These are phyloP conservation scores for Listronotus oregonensis DNA, from an alignment of 1,140 invertebrate species.

Conservation along the genomic window DNA sequence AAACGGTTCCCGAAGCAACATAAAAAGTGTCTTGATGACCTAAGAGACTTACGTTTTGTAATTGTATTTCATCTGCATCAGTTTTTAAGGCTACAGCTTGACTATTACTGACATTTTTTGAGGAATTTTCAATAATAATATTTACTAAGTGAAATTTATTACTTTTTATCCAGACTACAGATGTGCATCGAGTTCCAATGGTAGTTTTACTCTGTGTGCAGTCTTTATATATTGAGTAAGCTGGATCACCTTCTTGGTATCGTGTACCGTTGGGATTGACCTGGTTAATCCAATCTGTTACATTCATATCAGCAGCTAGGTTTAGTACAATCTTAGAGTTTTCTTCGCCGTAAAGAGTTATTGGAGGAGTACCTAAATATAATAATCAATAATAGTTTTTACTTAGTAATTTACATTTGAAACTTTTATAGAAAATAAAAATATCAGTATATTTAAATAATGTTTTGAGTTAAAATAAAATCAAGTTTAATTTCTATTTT, in stretches of 20 bases:
- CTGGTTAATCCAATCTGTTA: neutral
- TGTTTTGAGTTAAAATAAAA: no score
- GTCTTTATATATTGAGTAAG: constrained; percentile 6
- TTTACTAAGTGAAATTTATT: neutral
- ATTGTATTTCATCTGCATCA: constrained; percentile 1
- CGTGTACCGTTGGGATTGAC: constrained; percentile 16
- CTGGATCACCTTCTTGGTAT: constrained; percentile 13
- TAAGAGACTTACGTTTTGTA: constrained; percentile 1
- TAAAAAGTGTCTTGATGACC: constrained; percentile 14
- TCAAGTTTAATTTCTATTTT: no score
- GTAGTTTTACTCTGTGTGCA: neutral
- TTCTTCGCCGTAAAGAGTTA: neutral
- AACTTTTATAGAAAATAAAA: no score
- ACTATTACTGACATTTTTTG: neutral
- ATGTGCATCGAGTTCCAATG: constrained; percentile 6
- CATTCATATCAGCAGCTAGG: neutral
- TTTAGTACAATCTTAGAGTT: neutral
- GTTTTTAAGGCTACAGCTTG: neutral
- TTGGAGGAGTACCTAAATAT: no score
- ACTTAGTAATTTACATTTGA: no score
- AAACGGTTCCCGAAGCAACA: neutral
- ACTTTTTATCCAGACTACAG: constrained; percentile 6
- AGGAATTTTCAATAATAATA: constrained; percentile 11
- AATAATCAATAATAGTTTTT: no score
- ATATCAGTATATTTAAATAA: no score